Conservation (phyloP, 2,797 vertebrate species). For the Galago senegalensis region DNA sequence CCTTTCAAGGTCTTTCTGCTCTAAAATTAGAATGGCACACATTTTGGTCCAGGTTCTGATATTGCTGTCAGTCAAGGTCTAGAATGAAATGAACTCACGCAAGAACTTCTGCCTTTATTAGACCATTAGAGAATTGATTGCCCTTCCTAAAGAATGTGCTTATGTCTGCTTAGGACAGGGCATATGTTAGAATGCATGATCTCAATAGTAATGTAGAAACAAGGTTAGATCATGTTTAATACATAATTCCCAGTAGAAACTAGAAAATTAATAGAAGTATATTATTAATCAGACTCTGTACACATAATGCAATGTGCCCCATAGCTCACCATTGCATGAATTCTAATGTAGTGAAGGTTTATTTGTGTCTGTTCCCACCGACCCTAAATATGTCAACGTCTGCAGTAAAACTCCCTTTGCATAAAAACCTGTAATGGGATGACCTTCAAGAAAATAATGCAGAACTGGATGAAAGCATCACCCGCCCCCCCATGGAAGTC, state of each 20-base stretch:
- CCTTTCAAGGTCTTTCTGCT: neutral
- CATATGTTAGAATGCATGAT: neutral
- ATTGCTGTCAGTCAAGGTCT: neutral
- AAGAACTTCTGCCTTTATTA: neutral
- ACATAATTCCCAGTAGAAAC: constrained; percentile 28
- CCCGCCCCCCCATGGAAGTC: neutral
- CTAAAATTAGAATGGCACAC: neutral
- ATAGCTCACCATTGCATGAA: neutral
- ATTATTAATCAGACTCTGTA: neutral
- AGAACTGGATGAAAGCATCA: neutral
- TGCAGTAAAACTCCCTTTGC: neutral
- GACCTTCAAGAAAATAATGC: constrained; percentile 45
- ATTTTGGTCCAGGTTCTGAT: neutral
- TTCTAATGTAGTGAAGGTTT: neutral
- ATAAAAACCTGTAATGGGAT: neutral
- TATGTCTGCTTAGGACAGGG: neutral
- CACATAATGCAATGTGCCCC: neutral
- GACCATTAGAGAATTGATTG: neutral
- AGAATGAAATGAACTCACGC: neutral
- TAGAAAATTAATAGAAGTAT: neutral
- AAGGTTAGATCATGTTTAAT: neutral
- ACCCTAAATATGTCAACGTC: neutral
- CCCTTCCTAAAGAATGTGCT: neutral
- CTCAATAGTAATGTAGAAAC: constrained; percentile 22
- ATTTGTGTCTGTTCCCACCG: neutral